A percentile compares a stretch with the other conserved stretches of the same genome.
Conservation (phyloP, 1,140 invertebrate genomes). For the Drosophila tani region DNA sequence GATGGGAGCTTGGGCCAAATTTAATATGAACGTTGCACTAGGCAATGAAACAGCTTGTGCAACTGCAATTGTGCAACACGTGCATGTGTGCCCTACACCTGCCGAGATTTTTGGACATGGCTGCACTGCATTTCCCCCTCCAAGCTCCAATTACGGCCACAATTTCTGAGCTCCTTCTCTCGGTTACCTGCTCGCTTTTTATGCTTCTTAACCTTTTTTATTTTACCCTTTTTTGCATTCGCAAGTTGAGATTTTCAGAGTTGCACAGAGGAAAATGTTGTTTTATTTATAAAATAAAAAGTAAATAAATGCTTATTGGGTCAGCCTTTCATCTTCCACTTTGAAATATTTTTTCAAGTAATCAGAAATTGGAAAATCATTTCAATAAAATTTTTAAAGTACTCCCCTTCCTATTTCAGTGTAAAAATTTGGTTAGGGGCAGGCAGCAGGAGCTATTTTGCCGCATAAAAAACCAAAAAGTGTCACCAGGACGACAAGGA, state of each 20-base stretch:
- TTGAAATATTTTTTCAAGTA: no score
- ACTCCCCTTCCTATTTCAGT: neutral
- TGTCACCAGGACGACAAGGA: constrained; percentile 50
- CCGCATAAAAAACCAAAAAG: constrained; percentile 48
- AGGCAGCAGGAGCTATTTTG: neutral
- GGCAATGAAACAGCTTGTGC: constrained; percentile 49
- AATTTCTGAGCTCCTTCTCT: constrained; percentile 16
- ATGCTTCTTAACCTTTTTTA: constrained; percentile 10
- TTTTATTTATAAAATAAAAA: no score
- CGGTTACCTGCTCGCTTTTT: constrained; percentile 29
- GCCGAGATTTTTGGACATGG: constrained; percentile 72
- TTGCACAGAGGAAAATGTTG: constrained; percentile 10
- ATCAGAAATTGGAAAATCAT: no score
- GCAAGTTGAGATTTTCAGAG: constrained; percentile 48
- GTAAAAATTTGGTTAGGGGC: neutral
- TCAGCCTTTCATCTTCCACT: no score
- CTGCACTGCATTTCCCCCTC: constrained; percentile 13
- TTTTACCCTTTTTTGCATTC: constrained; percentile 23
- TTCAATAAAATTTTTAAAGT: no score
- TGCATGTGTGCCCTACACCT: constrained; percentile 54
- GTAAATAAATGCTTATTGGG: no score
- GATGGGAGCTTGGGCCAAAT: constrained; percentile 23
- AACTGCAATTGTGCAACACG: constrained; percentile 41
- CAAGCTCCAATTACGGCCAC: constrained; percentile 42
- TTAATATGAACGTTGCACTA: constrained; percentile 48